Evolutionary conservation across 2,113 vertebrate genomes (phyloP), one percentile per base, ranked within the genome.

Genomic region (Tetraodon nigroviridis): DNA sequence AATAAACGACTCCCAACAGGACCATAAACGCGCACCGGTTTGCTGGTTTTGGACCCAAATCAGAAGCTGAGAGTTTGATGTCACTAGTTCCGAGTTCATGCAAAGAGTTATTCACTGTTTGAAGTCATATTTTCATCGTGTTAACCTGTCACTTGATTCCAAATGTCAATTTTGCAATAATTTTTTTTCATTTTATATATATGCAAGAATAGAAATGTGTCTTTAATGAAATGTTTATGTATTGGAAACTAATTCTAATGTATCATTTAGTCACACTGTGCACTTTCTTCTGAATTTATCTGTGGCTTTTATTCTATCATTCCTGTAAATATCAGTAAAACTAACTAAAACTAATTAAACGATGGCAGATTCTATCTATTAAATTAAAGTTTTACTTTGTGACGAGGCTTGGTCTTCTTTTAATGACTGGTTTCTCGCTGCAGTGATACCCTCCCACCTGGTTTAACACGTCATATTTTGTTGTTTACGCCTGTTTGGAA

Each of bases 341-440:
- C 64, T 73, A 81, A 71, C 69, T 69, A 73, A 65, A 81, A 71
- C 69, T 69, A 73, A 65, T 80, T 59, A 82, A 73, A 68, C 54
- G 42, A 70, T 20, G 41, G 75, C 69, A 77, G 61, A 75, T 80
- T 74, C 24, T 71, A 73, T 69, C 78, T 83, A 78, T 54, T 47
- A 73, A 79, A 90, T 86, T 84, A 90, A 90, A 89, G 71, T 71
- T 88, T 80, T 78, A 80, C 84, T 86, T 89, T 85, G 68, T 84
- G 75, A 58, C 61, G 62, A 10, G 2, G 18, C 14, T 19, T 44
- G 18, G 27, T 57, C 32, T 16, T 3, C 22, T 18, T 69, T 6
- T 70, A 16, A 0, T 73, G 22, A 47, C 56, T 69, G 57, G 2
- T 27, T 27, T 27, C 24, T 27, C 24, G 5, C 24, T 27, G 24